Evolutionary conservation across 2,888 invertebrate species (phyloP), one percentile per base, ranked within the genome.

Genomic region (Pogonocherus hispidulus): DNA sequence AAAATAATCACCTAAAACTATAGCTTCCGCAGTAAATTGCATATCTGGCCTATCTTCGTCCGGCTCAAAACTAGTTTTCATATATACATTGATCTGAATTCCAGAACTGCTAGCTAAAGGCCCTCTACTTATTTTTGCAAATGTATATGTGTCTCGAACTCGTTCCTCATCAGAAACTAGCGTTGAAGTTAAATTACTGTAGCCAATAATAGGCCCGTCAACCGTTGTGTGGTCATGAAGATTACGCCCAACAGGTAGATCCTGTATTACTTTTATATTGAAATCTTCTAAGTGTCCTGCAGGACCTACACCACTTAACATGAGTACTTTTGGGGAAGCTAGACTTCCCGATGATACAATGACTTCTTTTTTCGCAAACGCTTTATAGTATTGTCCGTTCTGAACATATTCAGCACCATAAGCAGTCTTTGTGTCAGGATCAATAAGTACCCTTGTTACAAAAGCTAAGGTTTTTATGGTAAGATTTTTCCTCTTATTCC

Each of bases 11-110:
- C 84, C 80, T 0, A 89, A 86, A 66, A 87, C 89, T 51, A 85
- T 82, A 0, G 87, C 87, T 78, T 91, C 91, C 66, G 91, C 90
- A 67, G 90, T 88, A 75, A 85, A 90, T 80, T 92, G 92, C 16
- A 92, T 87, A 76, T 92, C 91, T 0, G 92, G 91, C 1, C 87
- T 83, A 35, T 86, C 82, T 1, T 66, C 72, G 2, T 82, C 83
- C 16, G 80, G 74, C 9, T 87, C 86, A 67, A 84, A 89, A 70
- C 86, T 82, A 0, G 91, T 90, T 79, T 89, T 88, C 0, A 89
- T 87, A 76, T 91, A 91, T 0, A 88, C 90, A n/a, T 88, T 87
- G 2, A 87, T 86, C 66, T 87, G 87, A 0, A 91, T 78, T 0
- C 89, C 84, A 0, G 87, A 87, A 0, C 88, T 87, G 1, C 88